Conservation (phyloP, 1,140 invertebrate species). For the Diprion similis region DNA sequence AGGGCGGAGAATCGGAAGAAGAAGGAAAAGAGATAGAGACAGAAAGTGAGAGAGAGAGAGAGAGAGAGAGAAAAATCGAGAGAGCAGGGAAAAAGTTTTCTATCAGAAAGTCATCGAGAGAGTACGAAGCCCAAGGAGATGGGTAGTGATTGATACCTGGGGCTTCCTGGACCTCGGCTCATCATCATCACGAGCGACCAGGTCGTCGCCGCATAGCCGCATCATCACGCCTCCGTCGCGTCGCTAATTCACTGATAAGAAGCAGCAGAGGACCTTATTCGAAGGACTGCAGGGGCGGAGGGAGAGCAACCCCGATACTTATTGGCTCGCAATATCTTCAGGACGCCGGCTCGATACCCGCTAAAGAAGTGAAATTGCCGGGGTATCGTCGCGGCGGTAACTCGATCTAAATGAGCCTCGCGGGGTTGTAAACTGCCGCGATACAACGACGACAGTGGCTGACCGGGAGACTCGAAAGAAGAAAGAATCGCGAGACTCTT, state of each 20-base stretch:
- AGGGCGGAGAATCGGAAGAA: background rate
- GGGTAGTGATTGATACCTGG: constrained; percentile 44
- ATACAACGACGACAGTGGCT: too few relatives aligned
- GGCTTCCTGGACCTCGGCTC: constrained; percentile 41
- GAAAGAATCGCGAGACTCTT: too few relatives aligned
- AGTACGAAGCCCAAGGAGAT: background rate
- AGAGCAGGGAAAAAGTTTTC: constrained; percentile 9
- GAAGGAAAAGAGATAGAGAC: background rate
- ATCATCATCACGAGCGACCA: constrained; percentile 46
- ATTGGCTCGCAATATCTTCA: constrained; percentile 49
- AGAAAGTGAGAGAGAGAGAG: background rate
- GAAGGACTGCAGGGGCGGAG: background rate
- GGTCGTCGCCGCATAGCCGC: constrained; percentile 27
- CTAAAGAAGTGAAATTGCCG: constrained; percentile 40
- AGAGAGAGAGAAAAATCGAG: too few relatives aligned
- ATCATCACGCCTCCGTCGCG: constrained; percentile 32
- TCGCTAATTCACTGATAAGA: constrained; percentile 58
- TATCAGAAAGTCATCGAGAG: constrained; percentile 16
- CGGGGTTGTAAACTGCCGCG: background rate
- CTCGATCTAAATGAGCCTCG: background rate
- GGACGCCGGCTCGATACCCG: constrained; percentile 27
- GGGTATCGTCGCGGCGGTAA: background rate
- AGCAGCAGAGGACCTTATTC: constrained; percentile 36
- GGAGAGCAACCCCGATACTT: constrained; percentile 37
- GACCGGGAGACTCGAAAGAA: too few relatives aligned